Conservation (phyloP, 2,888 invertebrate genomes). For the Platycnemis pennipes region DNA sequence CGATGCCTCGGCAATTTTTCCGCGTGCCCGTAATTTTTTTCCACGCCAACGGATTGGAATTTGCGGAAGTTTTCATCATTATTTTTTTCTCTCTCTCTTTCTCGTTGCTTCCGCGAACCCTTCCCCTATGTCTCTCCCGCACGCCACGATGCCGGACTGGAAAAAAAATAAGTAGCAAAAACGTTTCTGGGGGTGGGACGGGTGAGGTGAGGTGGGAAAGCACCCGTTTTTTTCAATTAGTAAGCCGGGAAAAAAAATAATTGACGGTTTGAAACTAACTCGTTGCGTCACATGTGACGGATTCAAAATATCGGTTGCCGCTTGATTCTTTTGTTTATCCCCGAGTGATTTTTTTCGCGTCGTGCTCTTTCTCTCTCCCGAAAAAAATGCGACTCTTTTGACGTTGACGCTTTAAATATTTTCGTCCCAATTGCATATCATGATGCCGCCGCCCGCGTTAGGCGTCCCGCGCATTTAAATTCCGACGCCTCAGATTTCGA, state of each 20-base stretch:
- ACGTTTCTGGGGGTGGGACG: not conserved
- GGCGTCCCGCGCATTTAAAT: not conserved
- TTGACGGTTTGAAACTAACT: conserved; percentile 46
- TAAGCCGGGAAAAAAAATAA: conserved; percentile 45
- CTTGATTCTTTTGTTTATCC: conserved; percentile 24
- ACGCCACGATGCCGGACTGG: not conserved
- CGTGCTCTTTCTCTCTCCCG: not conserved
- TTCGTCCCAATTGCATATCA: conserved; percentile 12
- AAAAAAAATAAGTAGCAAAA: not conserved
- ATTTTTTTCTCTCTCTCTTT: conserved; percentile 11
- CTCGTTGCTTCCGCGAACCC: not conserved
- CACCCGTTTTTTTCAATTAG: conserved; percentile 58
- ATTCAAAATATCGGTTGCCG: conserved; percentile 40
- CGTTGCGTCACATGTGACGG: conserved; percentile 34
- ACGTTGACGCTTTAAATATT: not conserved
- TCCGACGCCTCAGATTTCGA: conserved; percentile 25
- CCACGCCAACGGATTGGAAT: conserved; percentile 31
- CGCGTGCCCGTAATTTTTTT: conserved; percentile 21
- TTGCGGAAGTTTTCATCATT: not conserved
- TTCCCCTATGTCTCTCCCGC: not conserved
- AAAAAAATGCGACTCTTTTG: not conserved
- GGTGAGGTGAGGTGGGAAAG: not conserved
- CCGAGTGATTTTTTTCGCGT: conserved; percentile 21
- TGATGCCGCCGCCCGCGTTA: conserved; percentile 1
- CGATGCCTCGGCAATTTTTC: conserved; percentile 14